Percentiles rank a stretch among this genome's conserved stretches.
These are phyloP conservation scores for Drosophila sproati DNA, from an alignment of 1,140 invertebrate genomes.

Conservation along the genomic window DNA sequence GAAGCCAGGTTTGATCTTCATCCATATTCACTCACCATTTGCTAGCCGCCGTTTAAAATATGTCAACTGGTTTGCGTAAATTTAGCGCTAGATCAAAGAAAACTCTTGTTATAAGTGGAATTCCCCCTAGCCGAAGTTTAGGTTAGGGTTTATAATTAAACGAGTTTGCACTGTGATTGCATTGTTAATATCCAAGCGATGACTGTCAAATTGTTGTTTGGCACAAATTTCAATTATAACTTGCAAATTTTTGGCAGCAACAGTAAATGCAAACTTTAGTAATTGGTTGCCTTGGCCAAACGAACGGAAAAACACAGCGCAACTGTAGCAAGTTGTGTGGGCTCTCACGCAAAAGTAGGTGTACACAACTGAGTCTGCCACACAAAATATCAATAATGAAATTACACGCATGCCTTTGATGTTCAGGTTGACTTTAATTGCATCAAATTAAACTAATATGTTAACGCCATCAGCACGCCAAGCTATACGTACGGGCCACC, in stretches of 20 bases:
- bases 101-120: background rate
- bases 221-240: slow-evolving; percentile 44
- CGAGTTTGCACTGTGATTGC: background rate
- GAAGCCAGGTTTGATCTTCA: too few species aligned
- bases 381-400: slow-evolving; percentile 49
- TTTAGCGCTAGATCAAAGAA: background rate
- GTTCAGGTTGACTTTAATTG: slow-evolving; percentile 63
- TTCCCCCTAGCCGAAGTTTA: background rate
- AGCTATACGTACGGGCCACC: background rate
- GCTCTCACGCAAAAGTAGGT: background rate
- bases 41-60: too few species aligned
- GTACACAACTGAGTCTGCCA: background rate
- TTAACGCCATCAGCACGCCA: slow-evolving; percentile 51
- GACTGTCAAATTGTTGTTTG: slow-evolving; percentile 23
- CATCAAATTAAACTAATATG: slow-evolving; percentile 66
- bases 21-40: background rate
- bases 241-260: slow-evolving; percentile 46
- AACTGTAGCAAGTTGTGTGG: background rate
- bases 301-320: background rate
- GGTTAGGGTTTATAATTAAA: background rate
- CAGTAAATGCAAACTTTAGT: slow-evolving; percentile 36
- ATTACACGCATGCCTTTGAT: slow-evolving; percentile 42
- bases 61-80: background rate
- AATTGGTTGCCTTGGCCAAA: slow-evolving; percentile 15
- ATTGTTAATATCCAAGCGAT: slow-evolving; percentile 1